These are phyloP conservation scores for Tupaia tana DNA, from an alignment of 2,113 vertebrate genomes.

Conservation along the genomic window DNA sequence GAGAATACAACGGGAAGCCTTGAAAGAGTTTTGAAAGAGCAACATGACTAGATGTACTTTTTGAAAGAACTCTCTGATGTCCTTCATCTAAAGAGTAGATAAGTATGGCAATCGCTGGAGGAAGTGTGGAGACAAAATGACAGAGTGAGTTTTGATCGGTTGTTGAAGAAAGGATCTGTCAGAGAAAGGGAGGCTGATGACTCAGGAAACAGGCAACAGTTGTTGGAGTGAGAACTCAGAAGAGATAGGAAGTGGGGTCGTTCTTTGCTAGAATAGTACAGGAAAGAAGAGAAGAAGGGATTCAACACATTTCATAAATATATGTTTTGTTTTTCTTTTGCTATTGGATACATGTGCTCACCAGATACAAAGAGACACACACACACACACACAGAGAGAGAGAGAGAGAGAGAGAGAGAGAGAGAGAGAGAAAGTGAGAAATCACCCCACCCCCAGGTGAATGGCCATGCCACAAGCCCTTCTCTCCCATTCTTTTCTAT, in stretches of 20 bases:
- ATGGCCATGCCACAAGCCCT: too few species aligned
- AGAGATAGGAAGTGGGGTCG: background rate
- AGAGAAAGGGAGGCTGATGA: background rate
- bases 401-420: too few species aligned
- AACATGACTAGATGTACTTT: background rate
- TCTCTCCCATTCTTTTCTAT: too few species aligned
- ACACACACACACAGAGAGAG: too few species aligned
- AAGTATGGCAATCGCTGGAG: background rate
- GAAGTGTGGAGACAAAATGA: background rate
- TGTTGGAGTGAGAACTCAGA: background rate
- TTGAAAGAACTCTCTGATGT: constrained; percentile 30
- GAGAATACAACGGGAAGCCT: background rate
- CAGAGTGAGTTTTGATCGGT: background rate
- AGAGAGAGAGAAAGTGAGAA: too few species aligned
- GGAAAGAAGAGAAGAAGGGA: background rate
- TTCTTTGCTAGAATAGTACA: background rate
- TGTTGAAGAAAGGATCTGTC: background rate
- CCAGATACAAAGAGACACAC: too few species aligned
- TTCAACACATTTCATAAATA: too few species aligned
- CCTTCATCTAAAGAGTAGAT: background rate
- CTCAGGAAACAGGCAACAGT: background rate
- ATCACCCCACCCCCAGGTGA: too few species aligned
- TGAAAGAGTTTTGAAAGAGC: constrained; percentile 21
- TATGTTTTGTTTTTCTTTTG: too few species aligned
- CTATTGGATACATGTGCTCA: too few species aligned